These are phyloP conservation scores for Diuraphis noxia DNA, from an alignment of 1,140 invertebrate species.

Conservation along the genomic window DNA sequence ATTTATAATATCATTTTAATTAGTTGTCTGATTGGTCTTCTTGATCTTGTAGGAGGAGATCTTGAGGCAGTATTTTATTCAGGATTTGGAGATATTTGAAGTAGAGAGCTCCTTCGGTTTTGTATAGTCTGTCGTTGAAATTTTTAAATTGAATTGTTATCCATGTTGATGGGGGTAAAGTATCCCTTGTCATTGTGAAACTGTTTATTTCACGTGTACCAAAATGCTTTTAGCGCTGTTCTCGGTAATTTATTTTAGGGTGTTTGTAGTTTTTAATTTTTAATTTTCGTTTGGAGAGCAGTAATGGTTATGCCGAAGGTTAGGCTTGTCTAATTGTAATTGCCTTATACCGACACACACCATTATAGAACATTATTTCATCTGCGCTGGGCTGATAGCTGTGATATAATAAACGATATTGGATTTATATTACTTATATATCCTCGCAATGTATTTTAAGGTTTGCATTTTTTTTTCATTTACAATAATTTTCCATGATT, in stretches of 20 bases:
- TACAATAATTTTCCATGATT: neutral
- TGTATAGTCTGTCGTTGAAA: neutral
- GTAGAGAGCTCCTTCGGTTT: neutral
- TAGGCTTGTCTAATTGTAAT: neutral
- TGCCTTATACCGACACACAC: neutral
- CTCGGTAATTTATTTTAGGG: neutral
- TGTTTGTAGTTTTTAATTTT: neutral
- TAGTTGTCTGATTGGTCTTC: neutral
- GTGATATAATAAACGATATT: neutral
- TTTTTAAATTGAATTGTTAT: neutral
- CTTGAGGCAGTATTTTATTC: neutral
- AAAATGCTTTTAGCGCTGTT: neutral
- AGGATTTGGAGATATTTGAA: neutral
- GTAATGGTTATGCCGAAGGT: neutral
- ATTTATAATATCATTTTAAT: neutral
- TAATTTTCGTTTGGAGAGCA: neutral
- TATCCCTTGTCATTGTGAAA: neutral
- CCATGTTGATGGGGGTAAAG: neutral
- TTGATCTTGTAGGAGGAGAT: neutral
- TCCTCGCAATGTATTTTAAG: no score
- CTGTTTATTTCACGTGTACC: neutral
- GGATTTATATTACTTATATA: no score
- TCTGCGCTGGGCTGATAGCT: no score
- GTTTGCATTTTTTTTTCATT: no score
- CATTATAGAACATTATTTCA: neutral